Evolutionary conservation across 1,140 invertebrate species (phyloP).

Genomic region (Drosophila eugracilis): DNA sequence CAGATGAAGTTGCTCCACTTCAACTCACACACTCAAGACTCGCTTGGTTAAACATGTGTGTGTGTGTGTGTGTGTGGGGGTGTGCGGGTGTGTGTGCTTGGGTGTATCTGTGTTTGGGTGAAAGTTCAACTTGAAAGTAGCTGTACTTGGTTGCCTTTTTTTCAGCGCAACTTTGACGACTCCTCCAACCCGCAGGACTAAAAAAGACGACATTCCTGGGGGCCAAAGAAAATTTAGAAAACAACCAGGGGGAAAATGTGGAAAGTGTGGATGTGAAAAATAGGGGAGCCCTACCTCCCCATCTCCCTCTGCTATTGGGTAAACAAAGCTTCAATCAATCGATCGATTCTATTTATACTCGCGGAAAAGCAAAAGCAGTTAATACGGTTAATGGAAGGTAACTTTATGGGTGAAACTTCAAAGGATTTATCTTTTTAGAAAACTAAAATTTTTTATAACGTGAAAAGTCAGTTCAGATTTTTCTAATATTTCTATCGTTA

Average conservation of each 20-base stretch:
- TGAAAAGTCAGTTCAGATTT: neutral
- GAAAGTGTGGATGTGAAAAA: conserved; percentile 13
- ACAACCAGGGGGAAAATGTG: conserved; percentile 5
- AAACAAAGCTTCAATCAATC: conserved; percentile 28
- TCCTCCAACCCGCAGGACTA: conserved; percentile 31
- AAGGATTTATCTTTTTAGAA: neutral
- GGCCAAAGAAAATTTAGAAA: neutral
- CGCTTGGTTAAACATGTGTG: conserved; percentile 40
- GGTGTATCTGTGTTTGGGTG: conserved; percentile 13
- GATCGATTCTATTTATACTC: conserved; percentile 11
- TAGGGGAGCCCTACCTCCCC: neutral
- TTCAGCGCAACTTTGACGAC: conserved; percentile 55
- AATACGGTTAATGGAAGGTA: neutral
- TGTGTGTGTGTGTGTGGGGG: neutral
- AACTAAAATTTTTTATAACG: neutral
- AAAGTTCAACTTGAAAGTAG: conserved; percentile 68
- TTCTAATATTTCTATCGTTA: too few relatives aligned
- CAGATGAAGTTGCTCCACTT: conserved; percentile 76
- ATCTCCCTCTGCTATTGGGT: conserved; percentile 1
- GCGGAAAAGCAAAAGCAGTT: neutral
- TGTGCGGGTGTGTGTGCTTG: conserved; percentile 7
- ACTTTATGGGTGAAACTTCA: too few relatives aligned
- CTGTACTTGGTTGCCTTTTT: conserved; percentile 49
- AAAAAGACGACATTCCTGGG: conserved; percentile 36
- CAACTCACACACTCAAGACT: conserved; percentile 54